Conservation (phyloP, 1,140 invertebrate genomes). For the Lethrus apterus region DNA sequence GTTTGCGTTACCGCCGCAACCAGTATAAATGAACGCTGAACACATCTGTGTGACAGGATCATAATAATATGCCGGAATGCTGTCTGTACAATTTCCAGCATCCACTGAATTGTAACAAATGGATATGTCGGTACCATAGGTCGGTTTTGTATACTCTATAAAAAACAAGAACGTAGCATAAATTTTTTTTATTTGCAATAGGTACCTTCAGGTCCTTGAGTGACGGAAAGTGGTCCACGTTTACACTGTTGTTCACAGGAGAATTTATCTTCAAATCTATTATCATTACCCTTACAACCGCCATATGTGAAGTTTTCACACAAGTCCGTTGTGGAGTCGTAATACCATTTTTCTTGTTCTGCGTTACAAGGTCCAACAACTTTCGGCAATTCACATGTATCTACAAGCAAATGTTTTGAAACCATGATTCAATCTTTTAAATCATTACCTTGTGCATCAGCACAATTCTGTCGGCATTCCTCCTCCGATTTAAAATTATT, state of each 20-base stretch:
- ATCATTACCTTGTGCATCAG: conserved; percentile 55
- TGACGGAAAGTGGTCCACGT: conserved; percentile 9
- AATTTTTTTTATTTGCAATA: background rate
- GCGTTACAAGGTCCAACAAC: conserved; percentile 66
- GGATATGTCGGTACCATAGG: conserved; percentile 22
- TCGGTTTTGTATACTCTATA: background rate
- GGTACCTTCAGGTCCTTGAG: background rate
- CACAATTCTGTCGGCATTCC: conserved; percentile 70
- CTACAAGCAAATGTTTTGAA: conserved; percentile 35
- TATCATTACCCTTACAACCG: conserved; percentile 86
- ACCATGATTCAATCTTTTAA: background rate
- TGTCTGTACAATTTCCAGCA: conserved; percentile 61
- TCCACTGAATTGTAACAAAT: conserved; percentile 57
- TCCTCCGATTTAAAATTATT: conserved; percentile 75
- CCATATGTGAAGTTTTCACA: conserved; percentile 73
- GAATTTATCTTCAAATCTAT: conserved; percentile 58
- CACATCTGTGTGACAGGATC: conserved; percentile 53
- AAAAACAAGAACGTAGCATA: background rate
- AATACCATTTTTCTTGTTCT: conserved; percentile 64
- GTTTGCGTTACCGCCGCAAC: conserved; percentile 80
- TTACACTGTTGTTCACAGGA: conserved; percentile 52
- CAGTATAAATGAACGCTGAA: conserved; percentile 67
- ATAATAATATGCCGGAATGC: conserved; percentile 67
- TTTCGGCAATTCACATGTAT: conserved; percentile 64
- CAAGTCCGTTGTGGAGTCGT: conserved; percentile 54